Evolutionary conservation across 2,113 vertebrate species (phyloP), one percentile per base, ranked within the genome.

Genomic region (Labeo catla): DNA sequence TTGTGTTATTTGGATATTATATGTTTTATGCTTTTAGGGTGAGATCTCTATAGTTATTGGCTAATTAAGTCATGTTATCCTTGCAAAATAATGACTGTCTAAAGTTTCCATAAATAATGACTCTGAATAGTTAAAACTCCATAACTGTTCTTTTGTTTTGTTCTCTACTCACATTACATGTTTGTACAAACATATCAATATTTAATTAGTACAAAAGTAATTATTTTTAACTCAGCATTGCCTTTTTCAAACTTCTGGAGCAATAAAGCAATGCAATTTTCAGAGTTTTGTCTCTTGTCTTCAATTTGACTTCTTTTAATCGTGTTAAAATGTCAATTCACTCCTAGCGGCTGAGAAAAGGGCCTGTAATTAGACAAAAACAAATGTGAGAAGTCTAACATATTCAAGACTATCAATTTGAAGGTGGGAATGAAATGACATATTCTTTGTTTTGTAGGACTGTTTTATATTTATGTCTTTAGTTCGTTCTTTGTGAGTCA

Each of bases 321-420:
- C 65, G 45, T 77, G 70, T 81, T 84, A 87, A 84, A 70, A 87
- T 73, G 72, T 84, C 81, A 86, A 39, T 83, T 86, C 76, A 45
- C 68, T 85, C 47, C 15, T 68, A 6, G 2, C 49, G 52, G n/a
- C 57, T 66, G 8, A 19, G 61, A n/a, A 39, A 57, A 68, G 15
- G 54, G 34, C 59, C 72, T 19, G 59, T 76, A 70, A 78, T 87
- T 85, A 82, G 54, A 63, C 36, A 15, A 59, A 74, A 79, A 19
- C 72, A 50, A 54, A 50, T 45, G 8, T 34, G 43, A 52, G 36
- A 72, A 45, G 83, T 78, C 61, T 57, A 50, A 47, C 80, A 21
- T 52, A 19, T 83, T 61, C 72, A 21, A 52, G 19, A 19, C 6
- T 78, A 45, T 66, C 15, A 43, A 52, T 45, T 66, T 8, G 21